Base-by-base conservation (phyloP, 2,113 vertebrate genomes). In the Clupea harengus region DNA sequence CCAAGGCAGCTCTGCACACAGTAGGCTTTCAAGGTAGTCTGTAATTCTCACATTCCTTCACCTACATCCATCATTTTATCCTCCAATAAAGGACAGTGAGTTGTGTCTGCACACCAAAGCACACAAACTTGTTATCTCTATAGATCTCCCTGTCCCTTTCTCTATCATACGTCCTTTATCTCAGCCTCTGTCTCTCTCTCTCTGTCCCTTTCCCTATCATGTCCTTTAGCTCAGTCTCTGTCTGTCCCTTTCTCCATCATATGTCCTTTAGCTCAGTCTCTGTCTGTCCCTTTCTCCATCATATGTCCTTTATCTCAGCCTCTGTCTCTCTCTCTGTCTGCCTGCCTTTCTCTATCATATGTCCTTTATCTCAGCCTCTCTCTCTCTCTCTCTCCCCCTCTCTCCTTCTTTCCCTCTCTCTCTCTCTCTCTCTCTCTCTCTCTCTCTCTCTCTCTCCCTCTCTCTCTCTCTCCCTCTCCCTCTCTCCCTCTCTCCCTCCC, bases 191-290 rank as follows among this genome's bases (percentile, higher is more conserved):
- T 11, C 10, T 2, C 52, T 17, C 4, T 15, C 52, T 17, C 52
- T 54, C 50, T 54, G 6, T 15, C 90, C 86, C 89, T 4, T 6
- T 83, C 84, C 39, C 83, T 80, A 85, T 44, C 72, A 47, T 5
- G 9, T 39, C 2, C 39, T 39, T 39, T 39, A 39, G 1, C 86
- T 44, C 72, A 25, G 6, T 22, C 11, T 85, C 85, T 15, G 25
- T 88, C 89, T 50, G 6, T 15, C 39, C 20, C 82, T 54, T 83
- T 81, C 75, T 57, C 52, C 18, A 3, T 54, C 50, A 47, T 47
- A 47, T 5, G 9, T 39, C 2, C 39, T 39, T 39, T 39, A 39
- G 1, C 85, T 44, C 72, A 49, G 8, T 10, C 11, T 85, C 85
- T 15, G 25, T 49, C 28, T 5, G 17, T 6, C 4, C 28, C 20